These are phyloP conservation scores for Dipus sagitta DNA, from an alignment of 2,797 vertebrate genomes.

Conservation along the genomic window DNA sequence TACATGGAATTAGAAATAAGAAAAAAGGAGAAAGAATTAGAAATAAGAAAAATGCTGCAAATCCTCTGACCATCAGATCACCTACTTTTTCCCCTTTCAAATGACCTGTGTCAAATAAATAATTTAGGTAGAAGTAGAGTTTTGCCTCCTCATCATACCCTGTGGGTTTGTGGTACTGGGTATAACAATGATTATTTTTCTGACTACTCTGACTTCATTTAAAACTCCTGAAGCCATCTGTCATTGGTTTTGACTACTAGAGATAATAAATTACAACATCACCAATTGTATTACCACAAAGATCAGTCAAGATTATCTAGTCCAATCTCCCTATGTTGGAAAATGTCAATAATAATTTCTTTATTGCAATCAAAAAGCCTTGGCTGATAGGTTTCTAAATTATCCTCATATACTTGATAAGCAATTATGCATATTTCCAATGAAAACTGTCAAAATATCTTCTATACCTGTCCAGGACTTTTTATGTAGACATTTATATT, in stretches of 20 bases:
- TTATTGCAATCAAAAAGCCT: slow-evolving; percentile 26
- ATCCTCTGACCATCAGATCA: not conserved
- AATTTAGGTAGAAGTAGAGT: not conserved
- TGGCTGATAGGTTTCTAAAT: slow-evolving; percentile 50
- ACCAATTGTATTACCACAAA: slow-evolving; percentile 7
- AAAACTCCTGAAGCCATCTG: not conserved
- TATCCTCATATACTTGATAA: slow-evolving; percentile 47
- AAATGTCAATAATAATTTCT: slow-evolving; percentile 57
- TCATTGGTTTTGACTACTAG: not conserved
- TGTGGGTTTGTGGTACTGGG: not conserved
- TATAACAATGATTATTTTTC: not conserved
- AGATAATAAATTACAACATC: slow-evolving; percentile 30
- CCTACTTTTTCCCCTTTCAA: not conserved
- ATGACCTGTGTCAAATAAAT: slow-evolving; percentile 8
- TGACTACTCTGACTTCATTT: not conserved
- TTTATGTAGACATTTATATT: slow-evolving; percentile 30
- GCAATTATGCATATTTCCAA: slow-evolving; percentile 35
- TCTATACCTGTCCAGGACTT: not conserved
- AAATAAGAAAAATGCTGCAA: not conserved
- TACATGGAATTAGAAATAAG: not conserved
- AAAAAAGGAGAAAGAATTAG: not conserved
- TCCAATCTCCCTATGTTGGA: not conserved
- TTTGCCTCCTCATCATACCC: not conserved
- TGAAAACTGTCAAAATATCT: slow-evolving; percentile 40
- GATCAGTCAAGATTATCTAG: not conserved